Percentiles rank a stretch among this genome's conserved stretches.
phyloP scores from a whole-genome alignment of 2,113 vertebrate species.

The Callaeas wilsoni region DNA sequence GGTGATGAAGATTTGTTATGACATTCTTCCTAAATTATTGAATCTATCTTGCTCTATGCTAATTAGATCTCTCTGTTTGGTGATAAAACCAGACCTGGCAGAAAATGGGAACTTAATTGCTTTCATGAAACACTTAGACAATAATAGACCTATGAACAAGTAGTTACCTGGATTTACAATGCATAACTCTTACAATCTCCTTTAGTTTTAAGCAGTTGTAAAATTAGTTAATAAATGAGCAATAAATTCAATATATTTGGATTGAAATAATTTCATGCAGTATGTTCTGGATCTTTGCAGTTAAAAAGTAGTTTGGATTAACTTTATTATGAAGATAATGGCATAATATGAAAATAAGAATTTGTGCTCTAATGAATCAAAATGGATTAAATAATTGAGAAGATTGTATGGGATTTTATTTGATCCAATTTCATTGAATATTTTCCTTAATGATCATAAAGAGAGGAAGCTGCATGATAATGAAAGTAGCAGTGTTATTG shows the following conservation, averaged over 20 bases:
- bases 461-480: not conserved
- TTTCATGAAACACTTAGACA: constrained; percentile 35
- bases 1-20: constrained; percentile 23
- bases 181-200: not conserved
- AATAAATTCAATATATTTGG: not conserved
- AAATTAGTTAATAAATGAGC: not conserved
- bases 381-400: constrained; percentile 28
- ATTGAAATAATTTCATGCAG: not conserved
- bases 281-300: not conserved
- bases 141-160: constrained; percentile 34
- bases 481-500: not conserved
- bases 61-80: constrained; percentile 28
- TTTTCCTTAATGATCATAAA: not conserved
- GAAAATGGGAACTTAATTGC: constrained; percentile 36
- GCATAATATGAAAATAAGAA: not conserved
- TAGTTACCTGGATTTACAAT: constrained; percentile 12
- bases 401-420: constrained; percentile 28
- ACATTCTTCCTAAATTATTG: constrained; percentile 24
- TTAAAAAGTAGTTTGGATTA: constrained; percentile 13
- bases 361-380: not conserved
- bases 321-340: not conserved
- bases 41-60: constrained; percentile 20
- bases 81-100: constrained; percentile 30
- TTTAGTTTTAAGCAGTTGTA: not conserved
- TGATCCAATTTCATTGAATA: constrained; percentile 2